These are phyloP conservation scores for Chrysomela aeneicollis DNA, from an alignment of 2,888 invertebrate genomes.

Conservation along the genomic window DNA sequence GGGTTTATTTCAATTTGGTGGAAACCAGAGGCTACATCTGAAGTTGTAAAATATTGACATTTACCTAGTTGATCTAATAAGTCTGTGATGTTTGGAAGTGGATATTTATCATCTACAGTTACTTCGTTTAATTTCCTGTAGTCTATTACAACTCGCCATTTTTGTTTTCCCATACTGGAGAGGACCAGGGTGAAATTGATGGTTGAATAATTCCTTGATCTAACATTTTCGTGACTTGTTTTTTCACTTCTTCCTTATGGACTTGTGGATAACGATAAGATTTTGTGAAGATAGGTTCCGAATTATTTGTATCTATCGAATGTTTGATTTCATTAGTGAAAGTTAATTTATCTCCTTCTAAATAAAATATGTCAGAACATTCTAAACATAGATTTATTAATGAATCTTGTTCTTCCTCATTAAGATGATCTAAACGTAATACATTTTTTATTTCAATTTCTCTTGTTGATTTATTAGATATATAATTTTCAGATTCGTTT, in stretches of 20 bases:
- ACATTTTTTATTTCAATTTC: no score
- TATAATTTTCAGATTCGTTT: no score
- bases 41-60: slow-evolving; percentile 21
- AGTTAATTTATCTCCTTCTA: no score
- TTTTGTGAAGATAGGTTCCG: slow-evolving; percentile 13
- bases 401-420: no score
- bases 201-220: no score
- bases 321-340: slow-evolving; percentile 28
- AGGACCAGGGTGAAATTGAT: slow-evolving; percentile 31
- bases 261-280: slow-evolving; percentile 4
- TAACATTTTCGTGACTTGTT: not conserved
- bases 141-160: slow-evolving; percentile 24
- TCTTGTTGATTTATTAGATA: no score
- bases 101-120: slow-evolving; percentile 24
- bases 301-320: slow-evolving; percentile 24
- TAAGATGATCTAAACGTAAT: no score
- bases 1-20: slow-evolving; percentile 34
- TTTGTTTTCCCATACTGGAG: slow-evolving; percentile 30
- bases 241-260: slow-evolving; percentile 1
- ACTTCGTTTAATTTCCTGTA: slow-evolving; percentile 16
- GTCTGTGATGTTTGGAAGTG: slow-evolving; percentile 22
- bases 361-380: no score
- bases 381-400: no score
- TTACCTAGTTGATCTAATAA: slow-evolving; percentile 23
- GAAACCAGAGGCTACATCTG: slow-evolving; percentile 28